A percentile compares a stretch with the other conserved stretches of the same genome.
Conservation (phyloP, 2,797 vertebrate genomes). For the Neosalanx taihuensis region DNA sequence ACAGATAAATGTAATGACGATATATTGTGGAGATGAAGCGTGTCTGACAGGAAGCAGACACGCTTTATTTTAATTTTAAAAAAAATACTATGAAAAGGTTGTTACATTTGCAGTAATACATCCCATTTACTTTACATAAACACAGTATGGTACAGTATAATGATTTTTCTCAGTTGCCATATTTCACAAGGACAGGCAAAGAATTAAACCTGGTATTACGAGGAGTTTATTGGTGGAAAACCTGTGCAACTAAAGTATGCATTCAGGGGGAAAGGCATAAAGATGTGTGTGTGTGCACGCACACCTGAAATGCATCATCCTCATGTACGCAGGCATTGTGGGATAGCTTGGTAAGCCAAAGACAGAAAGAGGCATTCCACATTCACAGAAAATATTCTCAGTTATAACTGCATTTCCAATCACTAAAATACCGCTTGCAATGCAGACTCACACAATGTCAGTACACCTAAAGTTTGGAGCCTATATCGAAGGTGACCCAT, state of each 20-base stretch:
- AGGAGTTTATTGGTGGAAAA: background rate
- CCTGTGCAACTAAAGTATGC: background rate
- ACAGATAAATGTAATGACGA: background rate
- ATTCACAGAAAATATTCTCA: background rate
- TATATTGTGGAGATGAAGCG: background rate
- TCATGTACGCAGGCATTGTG: background rate
- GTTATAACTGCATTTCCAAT: background rate
- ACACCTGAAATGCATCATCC: background rate
- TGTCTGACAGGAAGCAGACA: background rate
- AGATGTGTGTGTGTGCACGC: background rate
- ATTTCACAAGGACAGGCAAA: slow-evolving; percentile 4
- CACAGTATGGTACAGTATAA: background rate
- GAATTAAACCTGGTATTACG: background rate
- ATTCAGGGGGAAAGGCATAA: background rate
- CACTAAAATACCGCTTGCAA: background rate
- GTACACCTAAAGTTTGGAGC: background rate
- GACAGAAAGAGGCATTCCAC: slow-evolving; percentile 6
- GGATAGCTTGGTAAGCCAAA: slow-evolving; percentile 3
- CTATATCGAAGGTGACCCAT: background rate
- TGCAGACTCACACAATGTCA: background rate
- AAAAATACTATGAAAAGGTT: background rate
- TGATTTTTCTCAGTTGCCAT: background rate
- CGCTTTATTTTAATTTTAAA: background rate
- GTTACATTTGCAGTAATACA: background rate
- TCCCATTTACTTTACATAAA: slow-evolving; percentile 5